Base-by-base conservation (phyloP, 2,888 invertebrate species). In the Sphaerophoria taeniata region DNA sequence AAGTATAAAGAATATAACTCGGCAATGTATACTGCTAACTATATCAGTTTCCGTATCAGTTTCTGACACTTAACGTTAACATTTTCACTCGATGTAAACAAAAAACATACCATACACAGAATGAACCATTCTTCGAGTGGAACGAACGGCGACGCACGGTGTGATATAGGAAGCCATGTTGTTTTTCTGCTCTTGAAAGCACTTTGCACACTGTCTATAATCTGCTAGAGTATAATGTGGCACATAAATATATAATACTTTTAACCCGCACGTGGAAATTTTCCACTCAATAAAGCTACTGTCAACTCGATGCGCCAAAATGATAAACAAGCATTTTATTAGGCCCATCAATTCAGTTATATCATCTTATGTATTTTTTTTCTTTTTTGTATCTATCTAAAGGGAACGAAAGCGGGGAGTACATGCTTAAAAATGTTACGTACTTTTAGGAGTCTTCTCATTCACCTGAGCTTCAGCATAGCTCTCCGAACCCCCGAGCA, bases 241-340 rank as follows among this genome's bases (percentile, higher is more conserved):
- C 43, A 43, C 12, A 43, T 24, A 24, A 24, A 24, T 24, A 24
- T 14, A 5, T 11, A 34, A 14, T 49, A 33, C n/a, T 47, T 58
- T 24, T 33, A 24, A 53, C 34, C 34, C 9, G 39, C 67, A 36
- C 56, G 58, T 79, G 67, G 31, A 69, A 67, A 79, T 79, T 79
- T 74, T 74, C 79, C 67, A 63, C 79, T 69, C 73, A 79, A 79
- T 79, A 74, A 60, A 73, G 43, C 53, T 33, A 51, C 34, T 61
- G 45, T 53, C 74, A 69, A 53, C 53, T 55, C 65, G 65, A 60
- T 24, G 45, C 51, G 43, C 24, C 43, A 51, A 65, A 56, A 49
- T 56, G 45, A 53, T 58, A 78, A 78, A 72, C 65, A 78, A 31
- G 31, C 24, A 51, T 45, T 65, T 63, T 72, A 67, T 67, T 53